Evolutionary conservation across 2,797 vertebrate genomes (phyloP), one percentile per base, ranked within the genome.

Genomic region (Manis javanica): DNA sequence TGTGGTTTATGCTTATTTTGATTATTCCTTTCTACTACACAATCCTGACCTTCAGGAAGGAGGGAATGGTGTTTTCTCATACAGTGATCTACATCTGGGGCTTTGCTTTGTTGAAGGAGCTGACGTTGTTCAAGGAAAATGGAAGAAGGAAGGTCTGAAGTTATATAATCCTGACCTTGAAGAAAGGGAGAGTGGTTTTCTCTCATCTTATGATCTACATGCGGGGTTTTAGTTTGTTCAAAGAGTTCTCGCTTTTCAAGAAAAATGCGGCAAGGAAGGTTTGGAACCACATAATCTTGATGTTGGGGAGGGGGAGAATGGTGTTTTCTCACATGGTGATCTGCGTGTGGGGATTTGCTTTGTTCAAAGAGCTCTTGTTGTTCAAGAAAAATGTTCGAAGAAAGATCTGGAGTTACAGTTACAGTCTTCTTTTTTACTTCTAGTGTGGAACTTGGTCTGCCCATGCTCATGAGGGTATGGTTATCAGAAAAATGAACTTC

Each of bases 171-270:
- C 95, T 97, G 94, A 82, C 69, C 64, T 31, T 82, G 90, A 87
- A 66, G 66, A 87, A 88, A n/a, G 39, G 85, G 78, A 96, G 79
- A 90, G 39, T 66, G 34, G 23, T 71, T 75, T 95, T 96, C 89
- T 94, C 87, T 95, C 87, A 91, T 53, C 16, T 95, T 86, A 91
- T 91, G 42, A 90, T 78, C 95, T 96, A 55, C 31, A 81, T 82
- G 69, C 51, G 79, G 89, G 75, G 78, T 31, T 89, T 69, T 87
- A 79, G 75, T 91, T 83, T 96, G 96, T 79, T 97, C 85, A 87
- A 81, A 89, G 55, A 95, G 86, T 94, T 97, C 83, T 87, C 2
- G 94, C 34, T 97, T 96, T 91, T 97, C 96, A 96, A 95, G 96
- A 83, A 93, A 97, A 97, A 96, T 94, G 15, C 3, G 89, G 96